Conservation (phyloP, 2,888 invertebrate genomes). For the Lacanobia oleracea region DNA sequence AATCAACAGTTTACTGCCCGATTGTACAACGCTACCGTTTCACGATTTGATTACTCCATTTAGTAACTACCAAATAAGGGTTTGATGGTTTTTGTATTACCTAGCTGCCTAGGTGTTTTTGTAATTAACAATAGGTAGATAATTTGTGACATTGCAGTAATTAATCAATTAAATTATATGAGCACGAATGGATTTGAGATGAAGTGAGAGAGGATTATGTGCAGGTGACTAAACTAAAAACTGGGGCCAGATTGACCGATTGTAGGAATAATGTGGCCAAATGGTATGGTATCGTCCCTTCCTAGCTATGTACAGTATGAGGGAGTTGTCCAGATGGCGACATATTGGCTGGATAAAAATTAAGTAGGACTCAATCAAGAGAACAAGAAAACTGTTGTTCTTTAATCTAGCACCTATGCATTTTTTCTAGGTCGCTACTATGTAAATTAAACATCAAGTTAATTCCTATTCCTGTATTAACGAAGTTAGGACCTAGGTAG, state of each 20-base stretch:
- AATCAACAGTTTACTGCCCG: constrained; percentile 42
- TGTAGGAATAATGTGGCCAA: neutral
- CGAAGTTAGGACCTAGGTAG: neutral
- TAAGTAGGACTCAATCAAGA: neutral
- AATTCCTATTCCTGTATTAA: neutral
- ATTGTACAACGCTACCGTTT: constrained; percentile 8
- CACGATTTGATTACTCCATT: constrained; percentile 29
- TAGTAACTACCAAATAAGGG: neutral
- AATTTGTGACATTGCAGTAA: neutral
- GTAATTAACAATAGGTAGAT: neutral
- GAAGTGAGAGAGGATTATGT: neutral
- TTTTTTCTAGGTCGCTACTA: neutral
- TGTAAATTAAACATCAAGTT: neutral
- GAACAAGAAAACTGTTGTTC: neutral
- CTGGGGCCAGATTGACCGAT: too few relatives aligned
- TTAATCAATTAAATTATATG: neutral
- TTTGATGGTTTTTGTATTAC: neutral
- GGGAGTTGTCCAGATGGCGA: neutral
- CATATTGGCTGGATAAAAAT: neutral
- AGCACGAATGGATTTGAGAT: neutral
- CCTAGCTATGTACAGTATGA: neutral
- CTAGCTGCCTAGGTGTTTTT: neutral
- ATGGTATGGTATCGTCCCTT: neutral
- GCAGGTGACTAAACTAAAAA: neutral
- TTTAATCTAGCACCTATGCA: neutral